These are phyloP conservation scores for Eupsilia transversa DNA, from an alignment of 2,888 invertebrate genomes.

Conservation along the genomic window DNA sequence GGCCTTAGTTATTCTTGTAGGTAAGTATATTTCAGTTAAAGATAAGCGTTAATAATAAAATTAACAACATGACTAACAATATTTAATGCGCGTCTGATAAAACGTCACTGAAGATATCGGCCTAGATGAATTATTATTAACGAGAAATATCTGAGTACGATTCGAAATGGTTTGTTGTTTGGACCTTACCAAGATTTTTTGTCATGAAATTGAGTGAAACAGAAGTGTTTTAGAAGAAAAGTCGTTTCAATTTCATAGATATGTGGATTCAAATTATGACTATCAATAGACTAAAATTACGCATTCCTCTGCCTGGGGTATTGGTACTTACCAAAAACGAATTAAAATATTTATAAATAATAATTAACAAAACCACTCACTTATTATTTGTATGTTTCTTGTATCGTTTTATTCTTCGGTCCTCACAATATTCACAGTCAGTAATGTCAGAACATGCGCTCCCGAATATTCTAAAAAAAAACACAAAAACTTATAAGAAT, in stretches of 20 bases:
- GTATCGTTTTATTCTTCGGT: conserved; percentile 65
- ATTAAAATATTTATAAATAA: neutral
- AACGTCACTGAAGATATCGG: neutral
- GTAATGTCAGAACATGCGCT: conserved; percentile 85
- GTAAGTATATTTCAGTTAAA: neutral
- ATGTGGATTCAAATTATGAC: neutral
- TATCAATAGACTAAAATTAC: neutral
- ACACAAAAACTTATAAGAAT: conserved; percentile 7
- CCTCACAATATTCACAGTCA: conserved; percentile 85
- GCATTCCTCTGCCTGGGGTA: neutral
- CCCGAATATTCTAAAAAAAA: conserved; percentile 81
- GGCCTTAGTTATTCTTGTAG: neutral
- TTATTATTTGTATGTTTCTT: conserved; percentile 58
- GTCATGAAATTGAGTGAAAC: neutral
- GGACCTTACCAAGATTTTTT: too few species aligned
- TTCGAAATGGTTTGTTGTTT: neutral
- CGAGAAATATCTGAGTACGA: neutral
- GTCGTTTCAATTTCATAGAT: neutral
- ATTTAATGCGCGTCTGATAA: conserved; percentile 16
- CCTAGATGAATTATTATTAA: neutral
- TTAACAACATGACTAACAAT: conserved; percentile 3
- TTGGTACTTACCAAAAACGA: neutral
- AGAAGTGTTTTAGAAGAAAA: neutral
- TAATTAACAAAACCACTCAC: conserved; percentile 63
- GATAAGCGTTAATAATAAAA: conserved; percentile 19